Base-by-base conservation (phyloP, 2,888 invertebrate genomes). In the Callosobruchus maculatus region DNA sequence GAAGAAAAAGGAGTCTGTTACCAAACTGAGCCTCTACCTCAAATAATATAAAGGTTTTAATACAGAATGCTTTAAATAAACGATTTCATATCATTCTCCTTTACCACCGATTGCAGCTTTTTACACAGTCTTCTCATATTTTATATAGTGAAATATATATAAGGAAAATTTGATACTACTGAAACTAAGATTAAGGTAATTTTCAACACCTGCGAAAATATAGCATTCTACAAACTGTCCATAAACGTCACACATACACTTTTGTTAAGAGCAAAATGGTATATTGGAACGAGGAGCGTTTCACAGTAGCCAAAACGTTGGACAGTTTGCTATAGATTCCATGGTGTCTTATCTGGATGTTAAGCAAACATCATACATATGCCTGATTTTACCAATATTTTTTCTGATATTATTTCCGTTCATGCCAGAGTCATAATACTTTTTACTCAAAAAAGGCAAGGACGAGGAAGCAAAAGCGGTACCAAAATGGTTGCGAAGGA, bases 281-380 rank as follows among this genome's bases (percentile, higher is more conserved):
- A 84, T 72, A 78, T 84, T 0, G 82, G 82, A 5, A 0, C 72
- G 85, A 73, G 84, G 84, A 5, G 77, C 78, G 18, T 84, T 83
- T 83, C 84, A 84, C 1, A 84, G 82, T 72, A 71, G 77, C 20
- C 74, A 83, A 73, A 79, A 81, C 7, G 78, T 82, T 20, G n/a
- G n/a, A n/a, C n/a, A n/a, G n/a, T n/a, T 83, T 21, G 21, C 80
- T 13, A 81, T 83, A 22, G 84, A 90, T 85, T 87, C 89, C 83
- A 88, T 91, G 78, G 91, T 91, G 0, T 89, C 90, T 4, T 90
- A 88, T 83, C 89, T 89, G 21, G 84, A 88, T 75, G 89, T 91
- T 85, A 82, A 84, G 77, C 85, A 84, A 22, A 86, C 91, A 76
- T 90, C 90, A 72, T 87, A 87, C 74, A 88, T 91, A 83, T 91